Evolutionary conservation across 1,140 invertebrate species (phyloP), one percentile per base, ranked within the genome.

Genomic region (Drosophila parvula): DNA sequence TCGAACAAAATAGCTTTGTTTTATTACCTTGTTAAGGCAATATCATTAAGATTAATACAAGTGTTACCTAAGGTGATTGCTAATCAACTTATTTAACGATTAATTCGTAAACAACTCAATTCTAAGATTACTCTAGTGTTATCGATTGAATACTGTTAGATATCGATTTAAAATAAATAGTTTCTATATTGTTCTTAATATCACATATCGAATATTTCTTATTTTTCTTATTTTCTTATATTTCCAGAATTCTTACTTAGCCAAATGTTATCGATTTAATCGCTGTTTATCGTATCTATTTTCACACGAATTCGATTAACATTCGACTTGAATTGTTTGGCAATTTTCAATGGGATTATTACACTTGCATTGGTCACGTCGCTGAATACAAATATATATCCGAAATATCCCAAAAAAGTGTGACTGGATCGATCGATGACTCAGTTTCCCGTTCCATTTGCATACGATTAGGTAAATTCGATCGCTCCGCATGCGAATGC

Each of bases 361-460:
- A 64, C 12, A 64, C 27, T 64, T 43, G 45, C 16, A 43, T 18
- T 14, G 65, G 65, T 68, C 65, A 69, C 65, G 65, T 69, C 38
- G 38, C 14, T 27, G 48, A 55, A 55, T 38, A 38, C 51, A 1
- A 27, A 38, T 2, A 48, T 16, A 34, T 55, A 30, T 34, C 36
- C 22, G 16, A 68, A 69, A 67, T 69, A 69, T 69, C 40, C 62
- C 30, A 45, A 55, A 69, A 64, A 67, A 50, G 62, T 68, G 65
- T 44, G 65, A 67, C 61, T 67, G 65, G 61, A 69, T 64, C 32
- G 9, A 16, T 10, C 47, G 38, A 65, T 48, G 38, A 65, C 34
- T 69, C n/a, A 64, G 65, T 55, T 44, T 69, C 62, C 62, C 62
- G 47, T 67, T 67, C 62, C 65, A 69, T 69, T 69, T 69, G 61